phyloP scores from a whole-genome alignment of 2,797 vertebrate genomes.

The Danio albolineatus region DNA sequence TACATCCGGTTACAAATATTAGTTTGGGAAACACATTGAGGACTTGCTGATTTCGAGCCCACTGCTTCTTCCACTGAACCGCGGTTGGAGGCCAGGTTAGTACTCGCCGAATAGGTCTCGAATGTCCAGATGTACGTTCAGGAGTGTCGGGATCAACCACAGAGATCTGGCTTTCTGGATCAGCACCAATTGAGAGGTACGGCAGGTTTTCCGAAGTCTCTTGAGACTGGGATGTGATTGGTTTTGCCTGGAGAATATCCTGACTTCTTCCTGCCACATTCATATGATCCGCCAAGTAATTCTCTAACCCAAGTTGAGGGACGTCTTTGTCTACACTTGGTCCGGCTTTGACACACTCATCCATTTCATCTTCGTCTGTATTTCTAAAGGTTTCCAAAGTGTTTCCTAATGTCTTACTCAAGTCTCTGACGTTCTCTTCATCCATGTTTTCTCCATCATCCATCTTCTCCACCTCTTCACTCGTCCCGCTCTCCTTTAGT shows the following conservation, averaged over 20 bases:
- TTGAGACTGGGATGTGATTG: not conserved
- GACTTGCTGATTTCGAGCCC: constrained; percentile 55
- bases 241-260: not conserved
- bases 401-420: not conserved
- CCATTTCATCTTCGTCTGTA: not conserved
- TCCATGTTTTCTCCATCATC: not conserved
- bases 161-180: constrained; percentile 45
- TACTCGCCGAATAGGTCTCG: constrained; percentile 66
- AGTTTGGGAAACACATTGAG: constrained; percentile 49
- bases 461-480: not conserved
- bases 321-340: not conserved
- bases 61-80: constrained; percentile 71
- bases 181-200: constrained; percentile 75
- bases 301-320: not conserved
- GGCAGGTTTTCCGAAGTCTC: constrained; percentile 62
- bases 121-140: constrained; percentile 24
- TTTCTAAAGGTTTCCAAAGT: not conserved
- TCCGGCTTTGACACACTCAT: not conserved
- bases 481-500: not conserved
- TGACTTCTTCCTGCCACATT: not conserved
- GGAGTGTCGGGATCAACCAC: constrained; percentile 18
- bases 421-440: not conserved
- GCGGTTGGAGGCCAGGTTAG: constrained; percentile 77
- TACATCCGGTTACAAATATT: constrained; percentile 44
- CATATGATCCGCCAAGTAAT: not conserved